phyloP scores from a whole-genome alignment of 2,888 invertebrate species.

The Carpatolechia fugitivella region DNA sequence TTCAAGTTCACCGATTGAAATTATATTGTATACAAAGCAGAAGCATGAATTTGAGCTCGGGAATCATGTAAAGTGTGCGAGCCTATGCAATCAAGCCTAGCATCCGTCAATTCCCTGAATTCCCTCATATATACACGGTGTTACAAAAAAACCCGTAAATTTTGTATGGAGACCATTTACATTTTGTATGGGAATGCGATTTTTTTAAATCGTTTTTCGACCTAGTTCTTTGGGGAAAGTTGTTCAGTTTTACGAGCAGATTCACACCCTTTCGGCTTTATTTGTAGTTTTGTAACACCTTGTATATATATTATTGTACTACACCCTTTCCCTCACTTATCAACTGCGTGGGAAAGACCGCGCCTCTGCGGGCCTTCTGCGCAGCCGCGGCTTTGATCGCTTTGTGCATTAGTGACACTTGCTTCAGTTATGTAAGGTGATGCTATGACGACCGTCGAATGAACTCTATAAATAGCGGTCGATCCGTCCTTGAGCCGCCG shows the following conservation, averaged over 20 bases:
- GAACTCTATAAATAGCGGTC: constrained; percentile 76
- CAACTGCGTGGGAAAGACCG: constrained; percentile 56
- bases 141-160: no score
- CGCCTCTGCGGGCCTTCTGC: constrained; percentile 35
- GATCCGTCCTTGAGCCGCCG: constrained; percentile 75
- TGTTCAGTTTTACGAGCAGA: no score
- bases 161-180: no score
- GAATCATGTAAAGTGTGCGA: constrained; percentile 6
- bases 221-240: no score
- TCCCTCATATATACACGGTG: constrained; percentile 43
- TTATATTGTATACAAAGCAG: background rate
- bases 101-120: no score
- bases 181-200: no score
- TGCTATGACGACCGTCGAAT: constrained; percentile 67
- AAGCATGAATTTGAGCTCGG: constrained; percentile 39
- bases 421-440: constrained; percentile 70
- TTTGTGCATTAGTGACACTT: constrained; percentile 56
- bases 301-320: constrained; percentile 47
- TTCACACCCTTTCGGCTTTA: no score
- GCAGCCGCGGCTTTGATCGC: constrained; percentile 38
- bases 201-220: no score
- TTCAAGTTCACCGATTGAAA: background rate
- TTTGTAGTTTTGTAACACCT: no score
- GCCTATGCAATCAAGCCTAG: no score
- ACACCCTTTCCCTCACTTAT: constrained; percentile 38